Evolutionary conservation across 2,113 vertebrate genomes (phyloP).

Genomic region (Semicossyphus pulcher): DNA sequence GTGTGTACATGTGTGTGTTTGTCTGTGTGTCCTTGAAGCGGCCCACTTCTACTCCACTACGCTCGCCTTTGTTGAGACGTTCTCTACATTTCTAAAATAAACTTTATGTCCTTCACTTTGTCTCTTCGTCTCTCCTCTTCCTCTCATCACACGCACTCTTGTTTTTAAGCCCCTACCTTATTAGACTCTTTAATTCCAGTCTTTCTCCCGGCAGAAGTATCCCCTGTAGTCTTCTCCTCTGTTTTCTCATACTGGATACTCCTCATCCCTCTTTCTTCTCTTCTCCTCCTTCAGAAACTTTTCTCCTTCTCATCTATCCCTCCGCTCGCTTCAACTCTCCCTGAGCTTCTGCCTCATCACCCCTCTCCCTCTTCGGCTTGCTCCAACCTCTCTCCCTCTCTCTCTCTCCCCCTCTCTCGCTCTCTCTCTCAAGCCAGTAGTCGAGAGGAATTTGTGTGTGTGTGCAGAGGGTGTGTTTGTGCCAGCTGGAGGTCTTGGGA

Average conservation of each 20-base stretch:
- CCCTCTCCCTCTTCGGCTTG: constrained; percentile 43
- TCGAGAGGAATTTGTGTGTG: constrained; percentile 46
- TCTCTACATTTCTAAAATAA: constrained; percentile 54
- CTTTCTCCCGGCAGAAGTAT: constrained; percentile 37
- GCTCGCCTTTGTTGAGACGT: constrained; percentile 30
- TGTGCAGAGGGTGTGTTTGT: constrained; percentile 32
- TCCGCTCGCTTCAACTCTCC: constrained; percentile 49
- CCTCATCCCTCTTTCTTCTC: constrained; percentile 66
- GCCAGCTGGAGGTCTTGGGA: constrained; percentile 73
- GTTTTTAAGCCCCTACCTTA: constrained; percentile 53
- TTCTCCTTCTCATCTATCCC: constrained; percentile 54
- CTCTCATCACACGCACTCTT: constrained; percentile 4
- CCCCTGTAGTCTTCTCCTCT: constrained; percentile 53
- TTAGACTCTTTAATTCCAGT: constrained; percentile 61
- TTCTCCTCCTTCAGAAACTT: constrained; percentile 57
- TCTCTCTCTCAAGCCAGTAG: constrained; percentile 56
- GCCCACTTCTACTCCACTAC: constrained; percentile 62
- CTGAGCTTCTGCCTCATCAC: constrained; percentile 60
- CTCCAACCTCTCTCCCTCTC: constrained; percentile 40
- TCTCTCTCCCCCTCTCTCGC: constrained; percentile 14
- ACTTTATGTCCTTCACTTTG: constrained; percentile 59
- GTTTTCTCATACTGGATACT: constrained; percentile 63
- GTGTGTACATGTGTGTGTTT: not conserved
- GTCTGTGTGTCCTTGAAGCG: constrained; percentile 68
- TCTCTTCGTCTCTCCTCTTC: constrained; percentile 34